Base-by-base conservation (phyloP, 2,888 invertebrate genomes). In the Sinentomon sp. region DNA sequence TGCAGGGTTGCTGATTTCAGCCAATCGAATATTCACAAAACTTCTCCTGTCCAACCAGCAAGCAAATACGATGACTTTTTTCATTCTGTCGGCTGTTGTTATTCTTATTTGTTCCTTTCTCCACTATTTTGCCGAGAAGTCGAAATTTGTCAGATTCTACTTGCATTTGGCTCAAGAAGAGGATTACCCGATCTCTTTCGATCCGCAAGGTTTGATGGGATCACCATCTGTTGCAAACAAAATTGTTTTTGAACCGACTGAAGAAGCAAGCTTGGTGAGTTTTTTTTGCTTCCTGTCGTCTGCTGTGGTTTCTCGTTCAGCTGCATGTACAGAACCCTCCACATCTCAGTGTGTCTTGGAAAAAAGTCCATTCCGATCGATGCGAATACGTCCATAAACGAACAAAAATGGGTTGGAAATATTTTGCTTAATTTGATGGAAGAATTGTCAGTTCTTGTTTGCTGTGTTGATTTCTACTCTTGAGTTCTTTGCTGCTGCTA, bases 21-120 rank as follows among this genome's bases (percentile, higher is more conserved):
- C 69, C 26, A 78, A 78, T 50, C 63, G 85, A 17, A 75, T 85
- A 36, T 50, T 75, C 30, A 83, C 83, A 2, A 82, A 83, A 50
- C 62, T 72, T 37, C 53, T 74, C 26, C 63, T 82, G 36, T 59
- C 67, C 34, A 71, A 76, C 46, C 70, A 78, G 33, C 64, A 67
- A 23, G 62, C 70, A 22, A 83, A 78, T 48, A 85, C 83, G 1
- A 67, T 77, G 38, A 66, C 77, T 52, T 85, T 85, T 57, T 85
- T 85, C 54, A 59, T 68, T 23, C 61, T 77, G 34, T 80, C 80
- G 25, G 71, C 76, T 33, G 54, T 67, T 24, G 67, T 76, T 18
- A 66, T 85, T 14, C 59, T 68, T 16, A 57, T 68, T 18, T 83
- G 83, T 46, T 76, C 73, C 43, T 58, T 70, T 41, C 56, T 78